Evolutionary conservation across 2,888 invertebrate genomes (phyloP).

Genomic region (Gryllus longicercus): DNA sequence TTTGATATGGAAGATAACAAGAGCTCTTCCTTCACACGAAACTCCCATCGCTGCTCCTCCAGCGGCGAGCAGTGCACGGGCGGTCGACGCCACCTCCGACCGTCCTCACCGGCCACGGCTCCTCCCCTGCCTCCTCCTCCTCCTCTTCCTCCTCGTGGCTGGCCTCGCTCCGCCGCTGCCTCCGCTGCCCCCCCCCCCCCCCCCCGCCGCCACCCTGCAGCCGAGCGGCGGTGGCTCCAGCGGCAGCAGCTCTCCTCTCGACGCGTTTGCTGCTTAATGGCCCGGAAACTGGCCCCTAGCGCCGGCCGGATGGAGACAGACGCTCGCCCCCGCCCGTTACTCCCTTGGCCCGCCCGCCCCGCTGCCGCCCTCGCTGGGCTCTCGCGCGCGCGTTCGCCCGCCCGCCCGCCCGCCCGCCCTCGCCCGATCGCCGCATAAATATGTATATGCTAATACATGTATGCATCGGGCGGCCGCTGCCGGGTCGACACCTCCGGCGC

Average conservation of each 20-base stretch:
- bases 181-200: neutral
- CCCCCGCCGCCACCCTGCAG: neutral
- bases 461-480: neutral
- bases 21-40: too few species aligned
- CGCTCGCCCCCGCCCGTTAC: neutral
- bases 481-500: neutral
- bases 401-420: neutral
- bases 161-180: neutral
- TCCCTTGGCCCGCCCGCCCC: neutral
- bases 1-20: too few species aligned
- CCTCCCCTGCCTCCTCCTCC: too few species aligned
- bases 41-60: too few species aligned
- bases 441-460: conserved; percentile 17
- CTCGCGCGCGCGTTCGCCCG: neutral
- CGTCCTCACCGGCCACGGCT: too few species aligned
- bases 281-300: conserved; percentile 17
- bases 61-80: too few species aligned
- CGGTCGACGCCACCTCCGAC: too few species aligned
- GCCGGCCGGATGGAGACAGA: neutral
- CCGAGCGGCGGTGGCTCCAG: neutral
- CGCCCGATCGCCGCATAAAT: conserved; percentile 17
- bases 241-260: neutral
- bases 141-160: neutral
- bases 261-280: conserved; percentile 17
- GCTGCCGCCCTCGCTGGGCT: neutral